Evolutionary conservation across 2,797 vertebrate genomes (phyloP).

Genomic region (Epinephelus coioides): DNA sequence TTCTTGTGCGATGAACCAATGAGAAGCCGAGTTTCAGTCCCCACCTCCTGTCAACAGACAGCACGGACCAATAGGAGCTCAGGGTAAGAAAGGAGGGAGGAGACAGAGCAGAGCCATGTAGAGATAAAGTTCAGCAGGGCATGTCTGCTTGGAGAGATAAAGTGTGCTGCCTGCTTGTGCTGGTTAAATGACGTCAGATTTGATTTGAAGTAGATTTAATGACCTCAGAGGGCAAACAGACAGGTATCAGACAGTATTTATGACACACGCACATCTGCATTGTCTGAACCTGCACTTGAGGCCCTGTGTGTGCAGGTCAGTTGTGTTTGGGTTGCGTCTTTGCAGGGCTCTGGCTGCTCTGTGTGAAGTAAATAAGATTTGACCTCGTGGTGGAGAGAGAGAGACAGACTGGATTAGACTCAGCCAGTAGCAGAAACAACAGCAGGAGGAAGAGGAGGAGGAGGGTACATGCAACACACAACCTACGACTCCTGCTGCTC

Average conservation of each 20-base stretch:
- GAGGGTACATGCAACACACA: background rate
- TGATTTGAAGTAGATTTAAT: background rate
- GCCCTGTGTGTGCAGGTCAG: background rate
- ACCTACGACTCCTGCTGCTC: background rate
- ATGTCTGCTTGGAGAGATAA: background rate
- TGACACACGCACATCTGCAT: background rate
- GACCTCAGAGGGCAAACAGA: background rate
- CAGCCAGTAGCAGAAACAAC: constrained; percentile 3
- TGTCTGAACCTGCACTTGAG: background rate
- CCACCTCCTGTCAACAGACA: constrained; percentile 46
- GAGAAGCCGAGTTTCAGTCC: constrained; percentile 15
- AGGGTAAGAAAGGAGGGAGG: background rate
- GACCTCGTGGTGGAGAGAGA: constrained; percentile 65
- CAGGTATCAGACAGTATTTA: too few species aligned
- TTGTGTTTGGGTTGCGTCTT: constrained; percentile 34
- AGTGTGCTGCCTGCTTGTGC: too few species aligned
- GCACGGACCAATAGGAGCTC: constrained; percentile 54
- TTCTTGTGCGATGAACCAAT: constrained; percentile 49
- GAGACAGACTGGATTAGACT: constrained; percentile 58
- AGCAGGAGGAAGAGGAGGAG: background rate
- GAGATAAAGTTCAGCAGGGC: background rate
- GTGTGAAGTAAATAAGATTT: constrained; percentile 74
- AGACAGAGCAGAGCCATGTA: background rate
- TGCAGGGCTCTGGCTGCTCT: constrained; percentile 39
- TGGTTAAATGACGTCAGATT: background rate